These are phyloP conservation scores for Apeira syringaria DNA, from an alignment of 2,888 invertebrate species.

Conservation along the genomic window DNA sequence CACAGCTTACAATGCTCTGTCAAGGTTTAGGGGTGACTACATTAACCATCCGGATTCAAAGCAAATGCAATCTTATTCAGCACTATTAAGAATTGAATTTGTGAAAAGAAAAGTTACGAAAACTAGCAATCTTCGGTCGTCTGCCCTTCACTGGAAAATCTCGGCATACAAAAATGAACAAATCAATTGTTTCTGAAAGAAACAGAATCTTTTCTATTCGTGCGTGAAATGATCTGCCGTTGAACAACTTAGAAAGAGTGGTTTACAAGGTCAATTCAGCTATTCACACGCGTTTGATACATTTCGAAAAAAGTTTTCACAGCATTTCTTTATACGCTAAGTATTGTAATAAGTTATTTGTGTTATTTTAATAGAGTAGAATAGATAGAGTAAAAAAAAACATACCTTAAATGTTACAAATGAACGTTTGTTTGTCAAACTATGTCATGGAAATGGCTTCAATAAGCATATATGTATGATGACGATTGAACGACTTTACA, in stretches of 20 bases:
- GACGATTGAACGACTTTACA: too few relatives aligned
- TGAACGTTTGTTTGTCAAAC: too few relatives aligned
- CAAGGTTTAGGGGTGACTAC: slow-evolving; percentile 28
- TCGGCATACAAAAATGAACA: slow-evolving; percentile 18
- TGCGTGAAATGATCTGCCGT: slow-evolving; percentile 10
- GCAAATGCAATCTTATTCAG: slow-evolving; percentile 14
- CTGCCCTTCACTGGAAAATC: slow-evolving; percentile 18
- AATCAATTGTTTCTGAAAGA: slow-evolving; percentile 12
- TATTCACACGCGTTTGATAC: too few relatives aligned
- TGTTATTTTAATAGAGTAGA: too few relatives aligned
- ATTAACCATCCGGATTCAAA: slow-evolving; percentile 3
- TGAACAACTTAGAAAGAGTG: slow-evolving; percentile 5
- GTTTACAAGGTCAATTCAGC: too few relatives aligned
- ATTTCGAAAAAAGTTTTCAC: too few relatives aligned
- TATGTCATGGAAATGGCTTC: too few relatives aligned
- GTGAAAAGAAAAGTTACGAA: neutral
- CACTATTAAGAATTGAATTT: slow-evolving; percentile 7
- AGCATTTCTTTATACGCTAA: too few relatives aligned
- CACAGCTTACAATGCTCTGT: slow-evolving; percentile 29
- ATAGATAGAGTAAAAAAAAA: too few relatives aligned
- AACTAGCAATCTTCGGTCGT: slow-evolving; percentile 17
- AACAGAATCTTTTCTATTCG: slow-evolving; percentile 11
- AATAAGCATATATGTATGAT: too few relatives aligned
- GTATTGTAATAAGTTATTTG: too few relatives aligned
- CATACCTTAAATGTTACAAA: too few relatives aligned